A percentile compares a stretch with the other conserved stretches of the same genome.
phyloP scores from a whole-genome alignment of 2,888 invertebrate genomes.

The Drosophila vallismaia region DNA sequence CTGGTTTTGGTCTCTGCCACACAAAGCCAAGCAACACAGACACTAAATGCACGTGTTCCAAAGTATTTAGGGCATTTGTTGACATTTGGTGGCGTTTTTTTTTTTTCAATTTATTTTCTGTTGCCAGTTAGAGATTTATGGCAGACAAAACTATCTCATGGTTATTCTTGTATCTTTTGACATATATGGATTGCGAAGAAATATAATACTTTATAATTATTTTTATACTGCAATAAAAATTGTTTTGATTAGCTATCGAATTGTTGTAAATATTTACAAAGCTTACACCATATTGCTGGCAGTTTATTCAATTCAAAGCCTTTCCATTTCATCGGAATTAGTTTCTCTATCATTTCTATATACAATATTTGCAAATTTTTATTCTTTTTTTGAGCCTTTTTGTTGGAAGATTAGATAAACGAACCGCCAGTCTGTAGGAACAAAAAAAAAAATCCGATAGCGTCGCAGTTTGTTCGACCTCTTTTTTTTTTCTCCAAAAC shows the following conservation, averaged over 20 bases:
- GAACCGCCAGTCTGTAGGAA: constrained; percentile 1
- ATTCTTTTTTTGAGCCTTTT: not conserved
- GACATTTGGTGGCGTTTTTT: constrained; percentile 61
- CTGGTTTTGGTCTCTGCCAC: constrained; percentile 25
- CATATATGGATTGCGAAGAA: not conserved
- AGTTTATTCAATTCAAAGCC: not conserved
- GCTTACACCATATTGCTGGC: not conserved
- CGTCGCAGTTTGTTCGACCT: constrained; percentile 14
- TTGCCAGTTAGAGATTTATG: constrained; percentile 57
- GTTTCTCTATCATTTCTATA: not conserved
- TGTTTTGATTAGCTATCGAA: not conserved
- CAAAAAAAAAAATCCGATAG: constrained; percentile 23
- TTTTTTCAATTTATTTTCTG: constrained; percentile 28
- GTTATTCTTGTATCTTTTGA: not conserved
- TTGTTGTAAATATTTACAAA: not conserved
- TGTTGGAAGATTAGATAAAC: constrained; percentile 28
- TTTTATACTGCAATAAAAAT: not conserved
- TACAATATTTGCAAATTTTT: constrained; percentile 9
- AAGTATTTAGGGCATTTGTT: constrained; percentile 68
- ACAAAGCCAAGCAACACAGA: not conserved
- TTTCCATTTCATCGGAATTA: not conserved
- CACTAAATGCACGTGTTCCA: constrained; percentile 36
- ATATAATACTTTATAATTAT: not conserved
- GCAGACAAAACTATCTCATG: constrained; percentile 10
- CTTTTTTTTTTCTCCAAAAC: constrained; percentile 5